Percentiles rank a stretch among this genome's conserved stretches.
Conservation (phyloP, 1,140 invertebrate species). For the Dinoponera quadriceps region DNA sequence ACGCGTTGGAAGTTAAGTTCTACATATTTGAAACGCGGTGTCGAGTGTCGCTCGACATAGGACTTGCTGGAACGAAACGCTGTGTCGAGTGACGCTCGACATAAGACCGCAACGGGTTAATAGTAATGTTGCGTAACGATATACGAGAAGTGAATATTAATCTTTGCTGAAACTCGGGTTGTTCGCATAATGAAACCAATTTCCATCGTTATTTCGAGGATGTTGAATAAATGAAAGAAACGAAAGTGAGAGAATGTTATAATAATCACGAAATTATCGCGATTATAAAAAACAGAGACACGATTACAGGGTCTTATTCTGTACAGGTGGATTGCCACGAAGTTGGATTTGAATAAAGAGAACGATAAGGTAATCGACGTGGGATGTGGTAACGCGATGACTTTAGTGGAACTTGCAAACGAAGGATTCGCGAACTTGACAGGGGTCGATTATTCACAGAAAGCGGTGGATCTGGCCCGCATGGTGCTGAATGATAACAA, state of each 20-base stretch:
- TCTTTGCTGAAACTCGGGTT: not conserved
- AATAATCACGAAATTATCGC: not conserved
- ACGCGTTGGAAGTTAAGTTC: too few relatives aligned
- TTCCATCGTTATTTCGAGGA: not conserved
- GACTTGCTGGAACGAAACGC: too few relatives aligned
- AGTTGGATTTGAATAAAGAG: conserved; percentile 77
- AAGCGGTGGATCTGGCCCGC: conserved; percentile 91
- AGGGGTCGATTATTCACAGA: conserved; percentile 94
- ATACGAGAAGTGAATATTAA: not conserved
- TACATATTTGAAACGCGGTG: too few relatives aligned
- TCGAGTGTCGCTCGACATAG: too few relatives aligned
- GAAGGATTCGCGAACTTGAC: conserved; percentile 91
- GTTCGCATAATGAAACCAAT: not conserved
- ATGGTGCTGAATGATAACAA: conserved; percentile 87
- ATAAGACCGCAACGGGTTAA: too few relatives aligned
- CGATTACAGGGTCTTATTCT: not conserved
- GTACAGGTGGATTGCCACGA: conserved; percentile 78
- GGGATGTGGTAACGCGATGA: conserved; percentile 96
- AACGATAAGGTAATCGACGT: conserved; percentile 88
- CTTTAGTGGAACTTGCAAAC: conserved; percentile 91
- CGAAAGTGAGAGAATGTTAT: not conserved
- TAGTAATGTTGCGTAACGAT: too few relatives aligned
- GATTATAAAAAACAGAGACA: too few relatives aligned
- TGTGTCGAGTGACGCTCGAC: too few relatives aligned
- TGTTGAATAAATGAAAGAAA: not conserved